Evolutionary conservation across 2,888 invertebrate genomes (phyloP).

Genomic region (Agonopterix alstromeriana): DNA sequence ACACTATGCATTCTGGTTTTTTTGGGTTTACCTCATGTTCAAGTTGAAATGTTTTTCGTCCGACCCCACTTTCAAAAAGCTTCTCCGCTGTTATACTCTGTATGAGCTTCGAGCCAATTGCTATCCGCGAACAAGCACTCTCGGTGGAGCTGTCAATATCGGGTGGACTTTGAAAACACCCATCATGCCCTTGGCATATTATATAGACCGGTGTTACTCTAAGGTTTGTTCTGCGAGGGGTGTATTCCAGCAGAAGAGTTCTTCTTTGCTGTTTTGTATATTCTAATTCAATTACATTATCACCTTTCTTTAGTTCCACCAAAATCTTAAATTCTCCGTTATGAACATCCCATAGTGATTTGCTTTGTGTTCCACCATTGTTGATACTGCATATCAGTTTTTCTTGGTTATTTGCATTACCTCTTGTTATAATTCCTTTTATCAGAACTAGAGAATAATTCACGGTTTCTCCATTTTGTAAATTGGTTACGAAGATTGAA

Average conservation of each 20-base stretch:
- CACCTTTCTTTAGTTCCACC: slow-evolving; percentile 78
- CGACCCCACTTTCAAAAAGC: slow-evolving; percentile 85
- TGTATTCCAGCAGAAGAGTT: slow-evolving; percentile 72
- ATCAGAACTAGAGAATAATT: slow-evolving; percentile 78
- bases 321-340: slow-evolving; percentile 84
- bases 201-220: slow-evolving; percentile 89
- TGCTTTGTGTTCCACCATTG: slow-evolving; percentile 49
- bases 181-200: slow-evolving; percentile 87
- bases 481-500: slow-evolving; percentile 74
- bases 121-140: slow-evolving; percentile 86
- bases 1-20: slow-evolving; percentile 81
- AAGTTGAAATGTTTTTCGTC: slow-evolving; percentile 88
- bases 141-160: slow-evolving; percentile 80
- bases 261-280: slow-evolving; percentile 65
- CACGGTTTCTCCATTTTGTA: slow-evolving; percentile 78
- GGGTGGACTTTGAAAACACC: slow-evolving; percentile 83
- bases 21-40: slow-evolving; percentile 79
- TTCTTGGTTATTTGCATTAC: slow-evolving; percentile 55
- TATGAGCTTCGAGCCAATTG: slow-evolving; percentile 85
- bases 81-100: slow-evolving; percentile 94
- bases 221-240: slow-evolving; percentile 75
- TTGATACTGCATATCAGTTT: slow-evolving; percentile 59
- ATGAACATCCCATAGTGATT: slow-evolving; percentile 77
- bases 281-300: slow-evolving; percentile 79
- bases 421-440: slow-evolving; percentile 75